Evolutionary conservation across 2,888 invertebrate species (phyloP), one percentile per base, ranked within the genome.

Genomic region (Neria commutata): DNA sequence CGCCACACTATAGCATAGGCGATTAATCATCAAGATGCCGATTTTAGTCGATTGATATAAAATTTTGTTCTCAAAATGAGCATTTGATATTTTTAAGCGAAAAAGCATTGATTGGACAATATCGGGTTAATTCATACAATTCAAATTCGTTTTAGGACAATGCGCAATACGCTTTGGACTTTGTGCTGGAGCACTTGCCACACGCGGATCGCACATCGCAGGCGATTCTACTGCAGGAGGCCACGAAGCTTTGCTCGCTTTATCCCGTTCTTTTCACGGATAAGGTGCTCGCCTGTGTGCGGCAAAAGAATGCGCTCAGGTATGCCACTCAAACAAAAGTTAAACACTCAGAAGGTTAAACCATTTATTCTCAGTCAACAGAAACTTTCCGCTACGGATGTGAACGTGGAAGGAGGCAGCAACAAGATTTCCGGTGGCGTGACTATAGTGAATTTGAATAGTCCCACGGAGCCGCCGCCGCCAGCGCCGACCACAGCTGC

Each of bases 231-330:
- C 82, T 94, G 72, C 86, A 91, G 62, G 93, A 93, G 78, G 91
- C 94, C 46, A 91, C 92, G 4, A 85, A 89, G 21, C 85, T 95
- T 23, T 92, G 92, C 77, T 89, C 91, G 74, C 88, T 89, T 51
- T 91, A 90, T 83, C 94, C 93, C 8, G 87, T 89, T 51, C 85
- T 94, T 49, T 90, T 94, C 78, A 91, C 90, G 2, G 92, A 91
- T 76, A 89, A 89, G 72, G 88, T 92, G 75, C 85, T 94, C 60
- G 86, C 87, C 21, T 90, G 91, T 66, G 88, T 92, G 58, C 81
- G 89, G 24, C 88, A 89, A 67, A 86, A 89, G 71, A 86, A 86
- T 77, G 79, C 81, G 23, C 81, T 84, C 58, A 81, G 81, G 76
- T 76, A 66, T 3, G 2, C 8, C 14, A 14, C 16, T 47, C 17